A percentile compares a stretch with the other conserved stretches of the same genome.
Evolutionary conservation across 2,888 invertebrate genomes (phyloP).

Genomic region (Polyploca ridens): DNA sequence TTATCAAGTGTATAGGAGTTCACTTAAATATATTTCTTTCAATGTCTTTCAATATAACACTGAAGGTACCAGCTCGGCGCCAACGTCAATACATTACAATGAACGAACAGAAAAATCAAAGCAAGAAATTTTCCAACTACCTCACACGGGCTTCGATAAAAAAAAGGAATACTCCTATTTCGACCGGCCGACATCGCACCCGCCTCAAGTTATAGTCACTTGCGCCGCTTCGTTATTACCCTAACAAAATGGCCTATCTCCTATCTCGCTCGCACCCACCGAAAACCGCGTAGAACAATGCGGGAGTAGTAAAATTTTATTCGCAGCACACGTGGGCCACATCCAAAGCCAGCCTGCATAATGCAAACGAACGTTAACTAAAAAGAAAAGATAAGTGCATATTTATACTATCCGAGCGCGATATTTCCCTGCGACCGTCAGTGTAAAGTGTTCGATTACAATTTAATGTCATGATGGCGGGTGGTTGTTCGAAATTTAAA

Average conservation of each 20-base stretch:
- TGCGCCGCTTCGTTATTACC: conserved; percentile 67
- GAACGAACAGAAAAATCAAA: conserved; percentile 45
- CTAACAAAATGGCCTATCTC: conserved; percentile 65
- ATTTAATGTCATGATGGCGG: conserved; percentile 80
- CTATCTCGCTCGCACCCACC: conserved; percentile 58
- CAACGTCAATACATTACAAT: conserved; percentile 14
- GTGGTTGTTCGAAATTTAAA: conserved; percentile 64
- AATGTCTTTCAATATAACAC: no score
- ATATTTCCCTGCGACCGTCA: conserved; percentile 79
- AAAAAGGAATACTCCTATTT: conserved; percentile 51
- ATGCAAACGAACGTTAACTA: conserved; percentile 81
- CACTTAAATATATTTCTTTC: no score
- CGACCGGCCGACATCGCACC: conserved; percentile 52
- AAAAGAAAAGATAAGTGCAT: conserved; percentile 83
- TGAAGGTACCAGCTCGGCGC: neutral
- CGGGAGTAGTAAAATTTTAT: conserved; percentile 81
- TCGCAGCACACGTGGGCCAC: conserved; percentile 77
- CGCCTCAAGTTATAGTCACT: conserved; percentile 69
- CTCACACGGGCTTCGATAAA: conserved; percentile 57
- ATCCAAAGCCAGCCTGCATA: conserved; percentile 64
- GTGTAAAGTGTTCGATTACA: conserved; percentile 83
- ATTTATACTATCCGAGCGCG: conserved; percentile 80
- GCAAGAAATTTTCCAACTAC: conserved; percentile 49
- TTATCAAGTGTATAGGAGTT: no score
- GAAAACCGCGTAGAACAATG: conserved; percentile 71